These are phyloP conservation scores for Betta splendens DNA, from an alignment of 2,797 vertebrate genomes.

Conservation along the genomic window DNA sequence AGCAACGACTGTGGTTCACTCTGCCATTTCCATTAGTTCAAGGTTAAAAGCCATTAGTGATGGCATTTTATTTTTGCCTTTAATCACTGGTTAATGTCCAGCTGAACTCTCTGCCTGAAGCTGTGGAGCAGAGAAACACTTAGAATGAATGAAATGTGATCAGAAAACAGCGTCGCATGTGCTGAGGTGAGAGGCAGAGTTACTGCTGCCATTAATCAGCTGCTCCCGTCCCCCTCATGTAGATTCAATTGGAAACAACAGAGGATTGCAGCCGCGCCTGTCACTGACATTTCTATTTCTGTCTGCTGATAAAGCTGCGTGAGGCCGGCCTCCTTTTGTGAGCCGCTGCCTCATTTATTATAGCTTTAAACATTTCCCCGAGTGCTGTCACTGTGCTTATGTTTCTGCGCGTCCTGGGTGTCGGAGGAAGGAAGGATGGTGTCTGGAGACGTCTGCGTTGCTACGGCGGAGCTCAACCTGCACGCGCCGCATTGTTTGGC, in stretches of 20 bases:
- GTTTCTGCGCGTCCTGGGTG: conserved; percentile 37
- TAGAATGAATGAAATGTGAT: conserved; percentile 36
- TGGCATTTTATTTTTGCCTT: conserved; percentile 19
- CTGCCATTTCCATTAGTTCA: conserved; percentile 13
- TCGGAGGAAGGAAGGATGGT: conserved; percentile 28
- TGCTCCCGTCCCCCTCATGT: conserved; percentile 48
- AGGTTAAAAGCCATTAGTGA: conserved; percentile 12
- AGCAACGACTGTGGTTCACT: not conserved
- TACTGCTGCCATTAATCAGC: conserved; percentile 66
- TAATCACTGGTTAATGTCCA: conserved; percentile 50
- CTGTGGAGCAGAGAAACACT: not conserved
- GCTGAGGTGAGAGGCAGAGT: conserved; percentile 22
- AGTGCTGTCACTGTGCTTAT: conserved; percentile 38
- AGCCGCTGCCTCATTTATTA: conserved; percentile 50
- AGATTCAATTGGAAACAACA: conserved; percentile 53
- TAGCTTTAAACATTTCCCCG: conserved; percentile 48
- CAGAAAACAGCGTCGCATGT: conserved; percentile 20
- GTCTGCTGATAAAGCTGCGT: conserved; percentile 58
- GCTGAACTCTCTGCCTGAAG: conserved; percentile 37
- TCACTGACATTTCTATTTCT: conserved; percentile 61
- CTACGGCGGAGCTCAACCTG: conserved; percentile 48
- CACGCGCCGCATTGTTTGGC: conserved; percentile 26
- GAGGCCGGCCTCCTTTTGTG: conserved; percentile 32
- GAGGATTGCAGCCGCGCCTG: conserved; percentile 45
- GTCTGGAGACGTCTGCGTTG: conserved; percentile 51